Evolutionary conservation across 2,888 invertebrate genomes (phyloP), one percentile per base, ranked within the genome.

Genomic region (Andrena dorsata): DNA sequence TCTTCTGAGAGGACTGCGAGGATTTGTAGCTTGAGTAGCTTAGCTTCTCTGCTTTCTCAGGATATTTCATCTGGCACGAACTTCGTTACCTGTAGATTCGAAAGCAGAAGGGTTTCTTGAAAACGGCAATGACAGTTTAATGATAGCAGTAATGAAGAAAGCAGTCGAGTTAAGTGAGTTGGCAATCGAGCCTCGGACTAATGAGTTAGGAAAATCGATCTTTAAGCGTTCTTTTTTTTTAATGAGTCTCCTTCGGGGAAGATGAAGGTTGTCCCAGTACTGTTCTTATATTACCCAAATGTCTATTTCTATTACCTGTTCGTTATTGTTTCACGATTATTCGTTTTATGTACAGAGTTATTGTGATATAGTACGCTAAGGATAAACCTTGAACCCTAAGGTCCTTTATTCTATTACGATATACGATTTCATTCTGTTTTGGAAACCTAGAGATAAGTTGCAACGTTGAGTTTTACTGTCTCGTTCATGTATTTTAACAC

Each of bases 391-490:
- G 41, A n/a, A 26, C 26, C 13, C 16, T 35, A 23, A 13, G 20
- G 5, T 20, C 20, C 23, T 41, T 41, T 23, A 26, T 23, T 63
- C 41, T 23, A 63, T 63, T 63, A 41, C 23, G 35, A 13, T 41
- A 63, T 23, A 23, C 32, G 16, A 20, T 65, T 73, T 51, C 60
- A 65, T 47, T 60, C 4, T 56, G 10, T 61, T 28, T n/a, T 26
- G 23, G 13, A 30, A 28, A 35, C 53, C 6, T 74, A 56, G 13
- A 13, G 13, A 47, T 70, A 70, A 61, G 20, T 65, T 61, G 47
- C 61, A 28, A 28, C 23, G 72, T 78, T 78, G 26, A 58, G 53
- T 49, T 69, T 51, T 8, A 41, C 65, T 63, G 58, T 65, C 47
- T 23, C 47, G 23, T 69, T 26, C 56, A 23, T 56, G 56, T 56